Percentiles rank a stretch among this genome's conserved stretches.
phyloP scores from a whole-genome alignment of 1,140 invertebrate genomes.

The Bombus turneri region DNA sequence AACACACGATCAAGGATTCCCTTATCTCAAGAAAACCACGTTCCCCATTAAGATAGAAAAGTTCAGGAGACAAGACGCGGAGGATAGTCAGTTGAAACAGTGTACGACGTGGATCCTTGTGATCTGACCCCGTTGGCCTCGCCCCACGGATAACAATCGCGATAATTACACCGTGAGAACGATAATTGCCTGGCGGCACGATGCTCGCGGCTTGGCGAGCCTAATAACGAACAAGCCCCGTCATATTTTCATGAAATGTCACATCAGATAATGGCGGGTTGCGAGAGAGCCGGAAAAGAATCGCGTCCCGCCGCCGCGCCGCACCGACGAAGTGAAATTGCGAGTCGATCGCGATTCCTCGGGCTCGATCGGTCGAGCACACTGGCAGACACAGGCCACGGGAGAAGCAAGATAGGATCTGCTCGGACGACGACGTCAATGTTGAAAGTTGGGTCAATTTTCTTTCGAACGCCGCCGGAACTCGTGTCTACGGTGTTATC shows the following conservation, averaged over 20 bases:
- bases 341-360: conserved; percentile 31
- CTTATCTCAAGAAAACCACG: background rate
- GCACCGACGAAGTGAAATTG: conserved; percentile 31
- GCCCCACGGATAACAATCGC: conserved; percentile 73
- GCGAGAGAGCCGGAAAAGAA: conserved; percentile 59
- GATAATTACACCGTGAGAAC: conserved; percentile 78
- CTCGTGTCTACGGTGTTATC: conserved; percentile 40
- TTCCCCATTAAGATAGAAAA: background rate
- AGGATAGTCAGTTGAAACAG: background rate
- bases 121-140: conserved; percentile 57
- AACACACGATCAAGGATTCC: background rate
- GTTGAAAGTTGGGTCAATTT: conserved; percentile 41
- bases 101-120: conserved; percentile 4
- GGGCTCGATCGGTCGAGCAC: background rate
- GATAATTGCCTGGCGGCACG: conserved; percentile 71
- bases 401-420: background rate
- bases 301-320: background rate
- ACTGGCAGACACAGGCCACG: background rate
- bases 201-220: conserved; percentile 46
- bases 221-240: conserved; percentile 71
- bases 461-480: conserved; percentile 28
- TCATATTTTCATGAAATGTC: conserved; percentile 79
- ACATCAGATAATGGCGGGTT: conserved; percentile 75
- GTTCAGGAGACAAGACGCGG: background rate
- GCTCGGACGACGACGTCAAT: conserved; percentile 32